Evolutionary conservation across 1,140 invertebrate species (phyloP).

Genomic region (Adoxophyes honmai): DNA sequence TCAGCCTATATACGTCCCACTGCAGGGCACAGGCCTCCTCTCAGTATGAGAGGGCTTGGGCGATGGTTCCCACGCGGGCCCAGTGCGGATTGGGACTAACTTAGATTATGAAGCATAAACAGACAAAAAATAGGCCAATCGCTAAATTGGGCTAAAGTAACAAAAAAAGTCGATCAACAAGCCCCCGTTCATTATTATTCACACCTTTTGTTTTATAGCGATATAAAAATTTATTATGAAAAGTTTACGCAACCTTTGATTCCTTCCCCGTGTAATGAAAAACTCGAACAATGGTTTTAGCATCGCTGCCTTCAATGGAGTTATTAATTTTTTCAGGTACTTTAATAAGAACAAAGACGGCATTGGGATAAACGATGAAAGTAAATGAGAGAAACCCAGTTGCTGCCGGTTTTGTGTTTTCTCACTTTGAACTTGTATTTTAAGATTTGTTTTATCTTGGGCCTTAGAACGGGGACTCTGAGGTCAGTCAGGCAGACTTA

Average conservation of each 20-base stretch:
- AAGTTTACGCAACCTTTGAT: constrained; percentile 5
- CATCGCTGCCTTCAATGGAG: constrained; percentile 2
- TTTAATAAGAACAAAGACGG: constrained; percentile 10
- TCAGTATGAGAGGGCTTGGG: too few relatives aligned
- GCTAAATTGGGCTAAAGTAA: too few relatives aligned
- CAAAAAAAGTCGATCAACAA: too few relatives aligned
- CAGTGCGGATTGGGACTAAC: too few relatives aligned
- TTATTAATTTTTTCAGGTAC: constrained; percentile 15
- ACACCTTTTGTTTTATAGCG: neutral
- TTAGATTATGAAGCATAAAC: too few relatives aligned
- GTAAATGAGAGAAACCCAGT: constrained; percentile 1
- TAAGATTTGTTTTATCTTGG: too few relatives aligned
- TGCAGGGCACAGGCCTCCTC: too few relatives aligned
- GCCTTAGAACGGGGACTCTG: too few relatives aligned
- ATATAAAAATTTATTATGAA: neutral
- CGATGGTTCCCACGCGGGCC: too few relatives aligned
- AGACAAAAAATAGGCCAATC: too few relatives aligned
- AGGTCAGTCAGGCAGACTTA: too few relatives aligned
- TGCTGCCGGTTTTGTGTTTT: constrained; percentile 6
- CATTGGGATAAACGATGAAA: constrained; percentile 11
- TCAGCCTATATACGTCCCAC: too few relatives aligned
- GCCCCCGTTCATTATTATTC: neutral
- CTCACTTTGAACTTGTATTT: neutral
- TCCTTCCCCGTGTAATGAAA: neutral
- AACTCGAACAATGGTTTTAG: constrained; percentile 8